Base-by-base conservation (phyloP, 2,797 vertebrate genomes). In the Numenius phaeopus region DNA sequence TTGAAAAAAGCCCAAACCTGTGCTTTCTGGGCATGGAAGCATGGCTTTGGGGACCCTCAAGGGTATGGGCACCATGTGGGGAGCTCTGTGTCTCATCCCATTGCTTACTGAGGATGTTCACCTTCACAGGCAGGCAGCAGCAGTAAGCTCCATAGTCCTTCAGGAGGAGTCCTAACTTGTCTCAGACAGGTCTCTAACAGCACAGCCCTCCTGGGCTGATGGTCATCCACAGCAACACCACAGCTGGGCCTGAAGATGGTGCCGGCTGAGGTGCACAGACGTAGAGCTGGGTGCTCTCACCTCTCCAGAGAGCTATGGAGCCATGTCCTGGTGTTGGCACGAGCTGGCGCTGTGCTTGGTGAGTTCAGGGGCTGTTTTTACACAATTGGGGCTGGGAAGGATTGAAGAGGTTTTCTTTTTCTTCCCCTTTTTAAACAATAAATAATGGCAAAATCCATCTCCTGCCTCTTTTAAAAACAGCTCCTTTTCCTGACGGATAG, bases 351-450 rank as follows among this genome's bases (percentile, higher is more conserved):
- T 90, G 83, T 87, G 67, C 79, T 66, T 55, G n/a, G 39, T 87
- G 59, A 85, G 71, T 94, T 89, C 76, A 71, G 65, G 89, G 34
- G 16, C 61, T 62, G 27, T 47, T 95, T 83, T 94, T 80, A 87
- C 12, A 69, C 71, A 64, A 52, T 37, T n/a, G 49, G 71, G 26
- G 15, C 85, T 95, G 50, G 78, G 81, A 93, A 64, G 52, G 47
- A 50, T 5, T 24, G 49, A 89, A 92, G 61, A 86, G 29, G 24
- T 61, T 83, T 90, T 88, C 40, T 94, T 79, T 54, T 70, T 78
- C 54, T 78, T 80, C 24, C 29, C 30, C 39, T 66, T 97, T 97
- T 94, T 80, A 94, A 92, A 97, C 96, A 92, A 94, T 78, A 89
- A 70, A 59, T 42, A 95, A 82, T 1, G 21, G 55, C 66, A 79